Evolutionary conservation across 2,797 vertebrate species (phyloP).

Genomic region (Malurus leucopterus): DNA sequence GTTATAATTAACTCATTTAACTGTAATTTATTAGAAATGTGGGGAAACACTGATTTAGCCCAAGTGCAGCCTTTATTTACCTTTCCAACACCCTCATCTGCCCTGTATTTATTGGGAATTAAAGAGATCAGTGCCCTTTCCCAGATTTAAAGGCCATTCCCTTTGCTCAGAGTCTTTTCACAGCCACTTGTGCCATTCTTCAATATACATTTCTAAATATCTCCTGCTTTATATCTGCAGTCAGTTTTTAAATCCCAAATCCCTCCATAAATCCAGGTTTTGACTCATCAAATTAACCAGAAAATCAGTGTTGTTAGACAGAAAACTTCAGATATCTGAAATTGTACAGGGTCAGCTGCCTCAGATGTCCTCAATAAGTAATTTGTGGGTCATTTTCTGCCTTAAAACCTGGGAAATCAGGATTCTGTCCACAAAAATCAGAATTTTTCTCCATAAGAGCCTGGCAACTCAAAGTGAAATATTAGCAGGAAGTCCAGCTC

Average conservation of each 20-base stretch:
- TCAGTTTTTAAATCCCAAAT: not conserved
- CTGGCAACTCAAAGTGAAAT: not conserved
- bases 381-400: not conserved
- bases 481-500: not conserved
- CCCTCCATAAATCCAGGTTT: not conserved
- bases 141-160: not conserved
- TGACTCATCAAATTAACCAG: not conserved
- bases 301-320: not conserved
- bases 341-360: not conserved
- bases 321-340: not conserved
- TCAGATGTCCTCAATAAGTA: not conserved
- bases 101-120: not conserved
- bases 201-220: not conserved
- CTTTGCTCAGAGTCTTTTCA: not conserved
- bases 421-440: not conserved
- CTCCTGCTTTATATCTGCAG: not conserved
- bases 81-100: not conserved
- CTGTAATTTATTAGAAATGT: not conserved
- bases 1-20: rapidly evolving
- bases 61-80: not conserved
- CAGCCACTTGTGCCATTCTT: not conserved
- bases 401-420: not conserved
- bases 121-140: not conserved
- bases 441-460: not conserved
- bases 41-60: not conserved